phyloP scores from a whole-genome alignment of 2,888 invertebrate species.

The Glyphotaelius pellucidus region DNA sequence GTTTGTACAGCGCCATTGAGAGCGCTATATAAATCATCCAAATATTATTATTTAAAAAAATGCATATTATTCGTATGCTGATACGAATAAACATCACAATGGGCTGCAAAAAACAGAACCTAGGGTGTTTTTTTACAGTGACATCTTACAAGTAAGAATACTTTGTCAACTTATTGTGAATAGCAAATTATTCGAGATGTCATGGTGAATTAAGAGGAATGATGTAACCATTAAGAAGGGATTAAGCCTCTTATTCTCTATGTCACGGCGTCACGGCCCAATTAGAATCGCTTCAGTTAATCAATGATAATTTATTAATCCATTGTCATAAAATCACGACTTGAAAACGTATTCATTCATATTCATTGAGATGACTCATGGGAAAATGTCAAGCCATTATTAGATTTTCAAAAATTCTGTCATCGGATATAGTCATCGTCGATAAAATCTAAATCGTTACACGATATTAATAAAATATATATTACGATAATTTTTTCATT shows the following conservation, averaged over 20 bases:
- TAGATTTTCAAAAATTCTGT: neutral
- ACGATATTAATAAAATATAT: neutral
- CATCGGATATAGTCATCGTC: neutral
- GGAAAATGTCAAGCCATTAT: neutral
- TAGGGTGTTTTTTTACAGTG: neutral
- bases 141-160: neutral
- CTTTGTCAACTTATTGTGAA: neutral
- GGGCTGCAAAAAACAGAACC: neutral
- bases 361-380: neutral
- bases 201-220: neutral
- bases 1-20: too few relatives aligned
- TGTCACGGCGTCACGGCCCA: constrained; percentile 7
- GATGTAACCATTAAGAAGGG: neutral
- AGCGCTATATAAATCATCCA: too few relatives aligned
- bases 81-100: too few relatives aligned
- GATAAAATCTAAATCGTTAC: neutral
- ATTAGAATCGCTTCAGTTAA: neutral
- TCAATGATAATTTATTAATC: constrained; percentile 21
- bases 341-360: neutral
- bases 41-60: too few relatives aligned
- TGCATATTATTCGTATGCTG: too few relatives aligned
- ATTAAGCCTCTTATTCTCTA: neutral
- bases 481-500: neutral
- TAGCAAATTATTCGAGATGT: neutral
- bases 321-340: constrained; percentile 11